These are phyloP conservation scores for Odontesthes bonariensis DNA, from an alignment of 2,113 vertebrate species.

Conservation along the genomic window DNA sequence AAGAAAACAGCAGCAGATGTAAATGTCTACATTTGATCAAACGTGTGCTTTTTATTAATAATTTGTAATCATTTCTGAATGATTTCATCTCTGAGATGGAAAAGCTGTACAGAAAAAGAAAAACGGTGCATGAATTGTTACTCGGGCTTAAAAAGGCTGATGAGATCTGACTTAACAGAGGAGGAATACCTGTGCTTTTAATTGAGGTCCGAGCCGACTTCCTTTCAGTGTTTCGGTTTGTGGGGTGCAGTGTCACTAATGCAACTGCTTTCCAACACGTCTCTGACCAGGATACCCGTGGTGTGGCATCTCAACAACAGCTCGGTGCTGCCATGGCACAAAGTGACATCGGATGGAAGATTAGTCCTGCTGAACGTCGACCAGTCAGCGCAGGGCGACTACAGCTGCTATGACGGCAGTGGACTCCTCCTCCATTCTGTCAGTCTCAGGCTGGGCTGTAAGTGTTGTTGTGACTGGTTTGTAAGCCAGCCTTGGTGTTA, in stretches of 20 bases:
- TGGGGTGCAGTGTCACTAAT: background rate
- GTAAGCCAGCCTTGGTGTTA: constrained; percentile 13
- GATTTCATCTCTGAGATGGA: background rate
- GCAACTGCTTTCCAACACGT: constrained; percentile 42
- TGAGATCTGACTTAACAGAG: too few relatives aligned
- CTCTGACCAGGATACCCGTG: constrained; percentile 68
- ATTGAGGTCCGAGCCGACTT: too few relatives aligned
- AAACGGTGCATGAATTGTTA: background rate
- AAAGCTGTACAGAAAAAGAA: background rate
- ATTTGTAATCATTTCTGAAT: background rate
- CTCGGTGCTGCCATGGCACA: constrained; percentile 61
- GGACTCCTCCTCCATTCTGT: constrained; percentile 71
- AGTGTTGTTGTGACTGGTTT: constrained; percentile 63
- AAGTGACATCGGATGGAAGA: constrained; percentile 64
- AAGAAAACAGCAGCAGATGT: background rate
- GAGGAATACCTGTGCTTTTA: too few relatives aligned
- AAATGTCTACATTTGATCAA: background rate
- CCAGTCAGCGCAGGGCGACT: constrained; percentile 80
- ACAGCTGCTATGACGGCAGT: constrained; percentile 81
- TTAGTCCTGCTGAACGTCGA: constrained; percentile 72
- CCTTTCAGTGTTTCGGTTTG: too few relatives aligned
- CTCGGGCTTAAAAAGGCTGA: too few relatives aligned
- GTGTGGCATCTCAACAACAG: constrained; percentile 79
- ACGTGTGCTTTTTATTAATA: too few relatives aligned
- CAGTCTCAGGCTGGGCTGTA: constrained; percentile 80